phyloP scores from a whole-genome alignment of 2,888 invertebrate species.

The Melipona beecheii region DNA sequence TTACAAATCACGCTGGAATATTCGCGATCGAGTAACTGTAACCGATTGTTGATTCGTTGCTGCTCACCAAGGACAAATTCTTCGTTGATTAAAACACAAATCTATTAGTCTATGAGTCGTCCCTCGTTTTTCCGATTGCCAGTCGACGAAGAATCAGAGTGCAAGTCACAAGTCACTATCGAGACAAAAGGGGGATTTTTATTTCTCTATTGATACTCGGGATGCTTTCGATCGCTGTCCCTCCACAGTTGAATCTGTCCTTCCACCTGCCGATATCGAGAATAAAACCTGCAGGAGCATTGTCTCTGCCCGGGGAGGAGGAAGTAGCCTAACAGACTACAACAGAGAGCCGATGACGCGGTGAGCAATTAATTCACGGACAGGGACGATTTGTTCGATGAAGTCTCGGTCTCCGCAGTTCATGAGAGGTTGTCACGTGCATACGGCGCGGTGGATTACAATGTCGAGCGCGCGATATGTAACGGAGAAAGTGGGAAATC shows the following conservation, averaged over 20 bases:
- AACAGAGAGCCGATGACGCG: conserved; percentile 4
- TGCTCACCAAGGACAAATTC: background rate
- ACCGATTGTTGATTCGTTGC: background rate
- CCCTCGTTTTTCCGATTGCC: background rate
- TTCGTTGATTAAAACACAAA: background rate
- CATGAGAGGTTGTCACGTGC: conserved; percentile 39
- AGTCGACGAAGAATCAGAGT: background rate
- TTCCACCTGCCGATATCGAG: background rate
- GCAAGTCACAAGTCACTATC: background rate
- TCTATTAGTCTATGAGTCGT: background rate
- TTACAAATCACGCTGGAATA: background rate
- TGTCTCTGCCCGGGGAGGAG: background rate
- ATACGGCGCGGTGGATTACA: conserved; percentile 33
- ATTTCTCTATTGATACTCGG: background rate
- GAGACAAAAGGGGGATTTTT: background rate
- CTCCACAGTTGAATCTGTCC: background rate
- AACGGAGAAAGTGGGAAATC: conserved; percentile 42
- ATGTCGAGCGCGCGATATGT: conserved; percentile 24
- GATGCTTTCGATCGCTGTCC: background rate
- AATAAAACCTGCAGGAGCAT: background rate
- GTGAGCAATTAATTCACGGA: conserved; percentile 17
- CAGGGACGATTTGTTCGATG: conserved; percentile 31
- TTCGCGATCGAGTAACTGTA: background rate
- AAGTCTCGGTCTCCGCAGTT: conserved; percentile 16
- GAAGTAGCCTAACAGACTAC: background rate